These are phyloP conservation scores for Neostethus bicornis DNA, from an alignment of 2,797 vertebrate genomes.

Conservation along the genomic window DNA sequence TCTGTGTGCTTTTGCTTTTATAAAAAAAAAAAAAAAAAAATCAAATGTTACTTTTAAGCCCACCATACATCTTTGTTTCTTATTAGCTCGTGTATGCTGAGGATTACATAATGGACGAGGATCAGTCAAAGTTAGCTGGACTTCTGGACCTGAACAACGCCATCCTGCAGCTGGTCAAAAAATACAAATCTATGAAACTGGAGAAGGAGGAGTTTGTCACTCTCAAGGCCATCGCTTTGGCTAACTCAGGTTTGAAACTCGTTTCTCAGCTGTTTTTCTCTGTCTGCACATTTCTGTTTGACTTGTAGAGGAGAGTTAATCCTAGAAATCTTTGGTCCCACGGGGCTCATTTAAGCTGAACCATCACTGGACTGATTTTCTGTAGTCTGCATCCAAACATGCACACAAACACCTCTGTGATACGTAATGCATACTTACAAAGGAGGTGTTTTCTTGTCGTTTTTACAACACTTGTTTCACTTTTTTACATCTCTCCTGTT, in stretches of 20 bases:
- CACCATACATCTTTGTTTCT: background rate
- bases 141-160: slow-evolving; percentile 97
- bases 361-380: slow-evolving; percentile 86
- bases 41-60: background rate
- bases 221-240: slow-evolving; percentile 98
- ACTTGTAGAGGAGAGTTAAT: slow-evolving; percentile 71
- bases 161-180: slow-evolving; percentile 98
- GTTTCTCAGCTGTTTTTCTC: slow-evolving; percentile 25
- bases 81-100: slow-evolving; percentile 92
- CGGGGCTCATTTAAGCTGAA: slow-evolving; percentile 80
- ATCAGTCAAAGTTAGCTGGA: slow-evolving; percentile 96
- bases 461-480: slow-evolving; percentile 5
- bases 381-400: slow-evolving; percentile 41
- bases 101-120: slow-evolving; percentile 99
- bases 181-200: slow-evolving; percentile 97
- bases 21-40: background rate
- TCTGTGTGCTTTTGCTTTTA: background rate
- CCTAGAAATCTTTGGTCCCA: slow-evolving; percentile 57
- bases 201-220: slow-evolving; percentile 99
- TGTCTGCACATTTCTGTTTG: slow-evolving; percentile 18
- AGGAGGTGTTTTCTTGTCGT: background rate
- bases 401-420: slow-evolving; percentile 16
- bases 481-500: slow-evolving; percentile 2
- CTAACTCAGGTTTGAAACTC: slow-evolving; percentile 95
- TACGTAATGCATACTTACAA: slow-evolving; percentile 16